phyloP scores from a whole-genome alignment of 2,113 vertebrate species.

The Myocastor coypus region DNA sequence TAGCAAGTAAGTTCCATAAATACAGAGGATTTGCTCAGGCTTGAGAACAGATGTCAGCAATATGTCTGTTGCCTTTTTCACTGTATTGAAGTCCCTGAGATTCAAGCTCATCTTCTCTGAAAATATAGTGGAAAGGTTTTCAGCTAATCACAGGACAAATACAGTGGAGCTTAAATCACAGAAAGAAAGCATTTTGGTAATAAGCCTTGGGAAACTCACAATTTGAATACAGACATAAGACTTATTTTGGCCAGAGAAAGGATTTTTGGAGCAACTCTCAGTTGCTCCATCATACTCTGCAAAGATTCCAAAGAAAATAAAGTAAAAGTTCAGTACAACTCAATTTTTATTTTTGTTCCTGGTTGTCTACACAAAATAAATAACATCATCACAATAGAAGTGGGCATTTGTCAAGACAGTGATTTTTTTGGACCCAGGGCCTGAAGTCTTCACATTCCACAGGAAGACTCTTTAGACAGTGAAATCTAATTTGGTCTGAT shows the following conservation, averaged over 20 bases:
- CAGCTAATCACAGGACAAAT: neutral
- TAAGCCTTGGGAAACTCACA: constrained; percentile 25
- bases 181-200: neutral
- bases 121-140: neutral
- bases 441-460: constrained; percentile 67
- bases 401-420: constrained; percentile 42
- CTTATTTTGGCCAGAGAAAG: constrained; percentile 41
- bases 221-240: constrained; percentile 11
- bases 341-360: neutral
- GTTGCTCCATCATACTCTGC: neutral
- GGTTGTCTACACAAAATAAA: constrained; percentile 47
- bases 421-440: constrained; percentile 60
- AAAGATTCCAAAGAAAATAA: constrained; percentile 67
- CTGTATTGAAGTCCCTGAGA: constrained; percentile 50
- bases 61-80: constrained; percentile 27
- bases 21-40: constrained; percentile 12
- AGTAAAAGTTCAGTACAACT: constrained; percentile 45
- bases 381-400: constrained; percentile 55
- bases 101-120: neutral
- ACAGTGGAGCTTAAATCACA: neutral
- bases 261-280: neutral
- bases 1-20: neutral
- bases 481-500: constrained; percentile 48
- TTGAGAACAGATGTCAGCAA: constrained; percentile 54
- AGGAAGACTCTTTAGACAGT: constrained; percentile 22